Base-by-base conservation (phyloP, 1,140 invertebrate species). In the Gryon sp. region DNA sequence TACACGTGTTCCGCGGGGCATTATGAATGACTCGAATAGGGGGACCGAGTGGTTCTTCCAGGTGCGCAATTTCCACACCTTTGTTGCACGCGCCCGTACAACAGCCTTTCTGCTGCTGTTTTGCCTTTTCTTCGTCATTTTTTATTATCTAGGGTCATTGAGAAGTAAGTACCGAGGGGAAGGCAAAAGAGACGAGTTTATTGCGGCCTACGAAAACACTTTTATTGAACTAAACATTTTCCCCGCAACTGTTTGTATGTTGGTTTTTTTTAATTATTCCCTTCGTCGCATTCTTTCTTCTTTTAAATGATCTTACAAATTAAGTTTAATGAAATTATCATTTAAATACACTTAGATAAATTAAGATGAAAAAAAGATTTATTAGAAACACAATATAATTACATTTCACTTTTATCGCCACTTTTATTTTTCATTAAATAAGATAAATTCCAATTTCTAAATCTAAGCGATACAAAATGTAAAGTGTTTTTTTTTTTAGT, bases 51-150 rank as follows among this genome's bases (percentile, higher is more conserved):
- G 53, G 59, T 65, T 74, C 59, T 74, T 74, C 69, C 59, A 65
- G 69, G 69, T 74, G 69, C 69, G 60, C 69, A 73, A 74, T 74
- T 74, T 65, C 52, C 52, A 74, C 59, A 74, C 69, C 41, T 72
- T 62, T 72, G 68, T 72, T 60, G 53, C 30, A 45, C 20, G 40
- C 24, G 30, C 45, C 15, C 30, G 45, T 16, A 55, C 48, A 60
- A 62, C 65, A 63, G 48, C 57, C 40, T 72, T 63, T 55, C 57
- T 40, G 38, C 22, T 48, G 45, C 57, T 72, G 69, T 74, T 74
- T 74, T 59, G 69, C 69, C 60, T 74, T 65, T 57, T 73, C 69
- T 63, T 57, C 68, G 59, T 57, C 69, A 63, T 41, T 65, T 73
- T 65, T 65, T 73, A 48, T 73, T 52, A 60, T 63, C 59, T 73